A percentile compares a stretch with the other conserved stretches of the same genome.
phyloP scores from a whole-genome alignment of 2,888 invertebrate species.

The Galerucella nymphaeae region DNA sequence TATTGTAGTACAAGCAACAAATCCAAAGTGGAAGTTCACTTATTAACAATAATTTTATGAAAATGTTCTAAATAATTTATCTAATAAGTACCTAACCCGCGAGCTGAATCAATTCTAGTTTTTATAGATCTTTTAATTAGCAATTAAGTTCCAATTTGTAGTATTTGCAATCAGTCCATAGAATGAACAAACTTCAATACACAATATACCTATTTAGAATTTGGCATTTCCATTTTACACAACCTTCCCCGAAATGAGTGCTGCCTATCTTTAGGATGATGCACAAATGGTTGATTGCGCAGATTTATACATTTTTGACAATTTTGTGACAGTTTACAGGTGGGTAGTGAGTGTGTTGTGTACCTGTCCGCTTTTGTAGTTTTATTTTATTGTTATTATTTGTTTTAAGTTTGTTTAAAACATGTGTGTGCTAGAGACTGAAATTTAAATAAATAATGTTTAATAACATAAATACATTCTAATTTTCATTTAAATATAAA shows the following conservation, averaged over 20 bases:
- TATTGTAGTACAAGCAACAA: no score
- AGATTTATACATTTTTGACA: background rate
- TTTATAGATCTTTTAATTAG: no score
- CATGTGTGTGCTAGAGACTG: slow-evolving; percentile 18
- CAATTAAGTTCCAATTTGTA: no score
- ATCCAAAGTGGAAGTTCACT: no score
- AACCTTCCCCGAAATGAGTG: background rate
- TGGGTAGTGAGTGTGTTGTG: slow-evolving; percentile 20
- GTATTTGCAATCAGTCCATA: no score
- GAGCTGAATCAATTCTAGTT: no score
- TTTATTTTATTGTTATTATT: slow-evolving; percentile 20
- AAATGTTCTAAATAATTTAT: no score
- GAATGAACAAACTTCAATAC: no score
- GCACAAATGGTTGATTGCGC: background rate
- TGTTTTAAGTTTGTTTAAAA: slow-evolving; percentile 8
- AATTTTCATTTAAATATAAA: slow-evolving; percentile 11
- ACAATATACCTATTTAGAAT: no score
- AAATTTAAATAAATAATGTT: slow-evolving; percentile 22
- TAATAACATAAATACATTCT: background rate
- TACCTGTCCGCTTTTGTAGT: slow-evolving; percentile 21
- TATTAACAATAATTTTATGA: no score
- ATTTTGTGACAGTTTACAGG: slow-evolving; percentile 24
- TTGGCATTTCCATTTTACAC: no score
- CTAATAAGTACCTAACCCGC: no score
- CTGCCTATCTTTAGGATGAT: background rate